Conservation (phyloP, 2,888 invertebrate species). For the Drosophila conformis region DNA sequence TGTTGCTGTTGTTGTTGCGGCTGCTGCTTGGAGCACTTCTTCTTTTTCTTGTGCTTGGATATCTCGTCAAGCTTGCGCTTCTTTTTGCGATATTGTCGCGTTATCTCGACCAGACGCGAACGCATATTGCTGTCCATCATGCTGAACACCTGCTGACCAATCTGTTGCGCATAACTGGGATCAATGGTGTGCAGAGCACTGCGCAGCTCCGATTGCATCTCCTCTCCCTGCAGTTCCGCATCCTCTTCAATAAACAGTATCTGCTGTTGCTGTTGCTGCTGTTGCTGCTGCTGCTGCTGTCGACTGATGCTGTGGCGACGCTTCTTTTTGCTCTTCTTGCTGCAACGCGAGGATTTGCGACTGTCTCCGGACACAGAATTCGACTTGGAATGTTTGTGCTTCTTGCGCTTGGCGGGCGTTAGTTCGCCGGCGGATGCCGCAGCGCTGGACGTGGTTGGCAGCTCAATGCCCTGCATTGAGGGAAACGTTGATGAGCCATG, state of each 20-base stretch:
- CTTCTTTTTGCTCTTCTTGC: constrained; percentile 85
- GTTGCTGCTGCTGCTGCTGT: constrained; percentile 48
- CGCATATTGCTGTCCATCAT: constrained; percentile 93
- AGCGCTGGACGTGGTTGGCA: constrained; percentile 68
- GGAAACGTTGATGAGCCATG: constrained; percentile 67
- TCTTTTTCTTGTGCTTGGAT: constrained; percentile 85
- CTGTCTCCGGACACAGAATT: constrained; percentile 66
- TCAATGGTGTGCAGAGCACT: constrained; percentile 77
- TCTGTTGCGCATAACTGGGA: constrained; percentile 72
- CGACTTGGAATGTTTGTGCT: constrained; percentile 85
- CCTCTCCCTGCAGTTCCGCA: constrained; percentile 75
- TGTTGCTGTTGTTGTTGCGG: constrained; percentile 37
- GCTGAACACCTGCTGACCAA: constrained; percentile 87
- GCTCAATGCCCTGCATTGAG: constrained; percentile 80
- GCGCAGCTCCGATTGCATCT: constrained; percentile 77
- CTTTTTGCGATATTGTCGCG: constrained; percentile 93
- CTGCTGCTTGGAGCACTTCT: constrained; percentile 74
- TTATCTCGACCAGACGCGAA: constrained; percentile 91
- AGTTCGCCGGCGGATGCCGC: constrained; percentile 19
- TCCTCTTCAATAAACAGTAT: constrained; percentile 60
- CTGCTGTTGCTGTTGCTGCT: constrained; percentile 55
- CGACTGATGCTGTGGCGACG: constrained; percentile 74
- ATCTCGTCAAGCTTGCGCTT: constrained; percentile 92
- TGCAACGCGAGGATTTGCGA: constrained; percentile 78
- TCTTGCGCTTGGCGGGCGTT: constrained; percentile 83